These are phyloP conservation scores for Dendroctonus valens DNA, from an alignment of 1,140 invertebrate genomes.

Conservation along the genomic window DNA sequence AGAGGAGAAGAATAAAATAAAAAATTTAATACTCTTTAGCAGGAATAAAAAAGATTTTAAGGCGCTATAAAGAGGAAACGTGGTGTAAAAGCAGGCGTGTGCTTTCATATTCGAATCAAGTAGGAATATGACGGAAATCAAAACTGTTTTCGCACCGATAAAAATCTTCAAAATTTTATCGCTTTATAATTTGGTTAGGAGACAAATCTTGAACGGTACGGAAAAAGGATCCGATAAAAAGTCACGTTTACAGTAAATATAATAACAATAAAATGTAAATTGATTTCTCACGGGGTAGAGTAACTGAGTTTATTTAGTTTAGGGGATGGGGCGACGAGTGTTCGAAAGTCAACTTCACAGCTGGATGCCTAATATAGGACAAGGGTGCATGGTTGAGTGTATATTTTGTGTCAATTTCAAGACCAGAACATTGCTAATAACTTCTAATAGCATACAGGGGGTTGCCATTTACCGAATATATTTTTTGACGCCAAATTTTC, in stretches of 20 bases:
- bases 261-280: slow-evolving; percentile 50
- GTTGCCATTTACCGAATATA: background rate
- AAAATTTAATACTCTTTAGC: slow-evolving; percentile 30
- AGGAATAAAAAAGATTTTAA: slow-evolving; percentile 28
- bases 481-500: too few relatives aligned
- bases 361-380: slow-evolving; percentile 41
- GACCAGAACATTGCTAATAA: slow-evolving; percentile 28
- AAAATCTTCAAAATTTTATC: slow-evolving; percentile 41
- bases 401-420: slow-evolving; percentile 21
- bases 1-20: slow-evolving; percentile 14
- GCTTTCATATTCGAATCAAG: slow-evolving; percentile 30
- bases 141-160: slow-evolving; percentile 32
- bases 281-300: slow-evolving; percentile 48
- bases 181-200: slow-evolving; percentile 42
- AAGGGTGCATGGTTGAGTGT: slow-evolving; percentile 26
- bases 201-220: slow-evolving; percentile 39
- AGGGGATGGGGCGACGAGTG: slow-evolving; percentile 32
- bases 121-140: slow-evolving; percentile 25
- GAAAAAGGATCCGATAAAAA: slow-evolving; percentile 41
- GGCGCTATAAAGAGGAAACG: slow-evolving; percentile 25
- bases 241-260: slow-evolving; percentile 48
- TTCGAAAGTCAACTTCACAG: slow-evolving; percentile 37
- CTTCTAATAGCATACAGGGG: slow-evolving; percentile 18
- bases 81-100: slow-evolving; percentile 22
- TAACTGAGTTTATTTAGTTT: slow-evolving; percentile 35